Percentiles rank a stretch among this genome's conserved stretches.
Conservation (phyloP, 2,888 invertebrate genomes). For the Noctua fimbriata region DNA sequence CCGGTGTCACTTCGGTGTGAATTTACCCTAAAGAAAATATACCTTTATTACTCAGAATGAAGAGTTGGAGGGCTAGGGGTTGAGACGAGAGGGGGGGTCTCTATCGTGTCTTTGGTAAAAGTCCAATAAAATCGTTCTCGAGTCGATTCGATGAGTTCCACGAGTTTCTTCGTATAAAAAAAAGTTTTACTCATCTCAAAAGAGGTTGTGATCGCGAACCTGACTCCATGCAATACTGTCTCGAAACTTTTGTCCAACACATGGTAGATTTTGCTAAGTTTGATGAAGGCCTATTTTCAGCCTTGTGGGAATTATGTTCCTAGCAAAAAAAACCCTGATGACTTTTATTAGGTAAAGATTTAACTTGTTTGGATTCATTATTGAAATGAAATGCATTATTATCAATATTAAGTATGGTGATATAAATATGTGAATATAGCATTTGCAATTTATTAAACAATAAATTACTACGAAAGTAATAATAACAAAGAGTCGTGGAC, state of each 20-base stretch:
- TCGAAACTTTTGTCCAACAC: background rate
- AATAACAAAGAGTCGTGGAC: background rate
- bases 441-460: background rate
- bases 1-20: too few species aligned
- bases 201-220: background rate
- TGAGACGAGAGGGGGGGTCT: background rate
- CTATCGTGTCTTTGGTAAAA: background rate
- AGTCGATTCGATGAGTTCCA: too few species aligned
- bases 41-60: background rate
- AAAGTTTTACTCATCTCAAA: background rate
- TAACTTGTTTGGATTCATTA: background rate
- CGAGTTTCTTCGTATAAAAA: background rate
- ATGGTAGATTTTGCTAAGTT: background rate
- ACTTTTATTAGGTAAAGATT: background rate
- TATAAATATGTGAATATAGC: conserved; percentile 14
- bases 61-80: background rate
- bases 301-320: background rate
- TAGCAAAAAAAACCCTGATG: background rate
- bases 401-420: background rate
- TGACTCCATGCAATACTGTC: background rate
- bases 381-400: background rate
- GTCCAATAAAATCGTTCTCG: background rate
- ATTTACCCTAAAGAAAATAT: background rate
- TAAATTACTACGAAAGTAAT: background rate
- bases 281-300: background rate